Conservation (phyloP, 2,888 invertebrate genomes). For the Hyppa rectilinea region DNA sequence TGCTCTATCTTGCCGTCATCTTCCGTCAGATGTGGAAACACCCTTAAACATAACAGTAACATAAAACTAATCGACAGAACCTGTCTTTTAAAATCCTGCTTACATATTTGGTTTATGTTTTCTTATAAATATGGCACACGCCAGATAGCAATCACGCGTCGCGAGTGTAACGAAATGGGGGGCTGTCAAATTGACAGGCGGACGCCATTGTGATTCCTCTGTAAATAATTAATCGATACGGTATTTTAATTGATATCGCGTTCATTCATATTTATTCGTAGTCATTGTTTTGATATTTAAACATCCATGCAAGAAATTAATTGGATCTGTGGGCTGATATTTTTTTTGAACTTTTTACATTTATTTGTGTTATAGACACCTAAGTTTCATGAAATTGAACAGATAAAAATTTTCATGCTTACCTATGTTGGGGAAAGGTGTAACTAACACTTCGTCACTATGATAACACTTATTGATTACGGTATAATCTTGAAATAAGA, state of each 20-base stretch:
- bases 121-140: conserved; percentile 42
- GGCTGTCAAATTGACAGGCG: conserved; percentile 64
- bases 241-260: conserved; percentile 19
- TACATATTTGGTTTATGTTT: conserved; percentile 27
- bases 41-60: neutral
- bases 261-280: conserved; percentile 29
- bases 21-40: no score
- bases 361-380: neutral
- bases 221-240: conserved; percentile 22
- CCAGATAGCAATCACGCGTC: conserved; percentile 57
- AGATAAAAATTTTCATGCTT: neutral
- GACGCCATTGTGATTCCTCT: conserved; percentile 58
- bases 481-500: neutral
- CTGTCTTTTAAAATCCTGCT: neutral
- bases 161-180: conserved; percentile 52
- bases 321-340: neutral
- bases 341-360: neutral
- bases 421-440: neutral
- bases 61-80: conserved; percentile 35
- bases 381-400: neutral
- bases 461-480: neutral
- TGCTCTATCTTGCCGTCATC: no score
- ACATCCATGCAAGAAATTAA: conserved; percentile 1
- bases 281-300: conserved; percentile 29
- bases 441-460: neutral